phyloP scores from a whole-genome alignment of 2,888 invertebrate genomes.

The Epinotia demarniana region DNA sequence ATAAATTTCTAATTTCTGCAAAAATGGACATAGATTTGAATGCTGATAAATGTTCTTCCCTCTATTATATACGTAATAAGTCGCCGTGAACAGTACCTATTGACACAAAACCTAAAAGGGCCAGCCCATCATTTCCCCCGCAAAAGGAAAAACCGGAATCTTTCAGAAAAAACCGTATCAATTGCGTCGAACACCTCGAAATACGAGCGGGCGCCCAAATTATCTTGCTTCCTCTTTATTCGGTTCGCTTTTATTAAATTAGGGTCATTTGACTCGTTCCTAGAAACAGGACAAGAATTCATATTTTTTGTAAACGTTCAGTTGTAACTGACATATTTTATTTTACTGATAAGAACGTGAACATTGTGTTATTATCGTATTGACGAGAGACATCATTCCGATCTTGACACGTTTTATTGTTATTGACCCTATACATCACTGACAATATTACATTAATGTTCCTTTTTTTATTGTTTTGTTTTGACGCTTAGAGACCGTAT shows the following conservation, averaged over 20 bases:
- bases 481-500: too few relatives aligned
- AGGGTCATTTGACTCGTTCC: neutral
- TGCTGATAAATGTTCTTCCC: too few relatives aligned
- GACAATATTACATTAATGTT: too few relatives aligned
- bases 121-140: conserved; percentile 30
- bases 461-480: too few relatives aligned
- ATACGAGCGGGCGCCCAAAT: conserved; percentile 19
- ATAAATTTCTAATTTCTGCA: too few relatives aligned
- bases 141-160: conserved; percentile 20
- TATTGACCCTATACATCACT: too few relatives aligned
- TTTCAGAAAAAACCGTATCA: conserved; percentile 15
- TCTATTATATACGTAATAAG: neutral
- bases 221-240: conserved; percentile 35
- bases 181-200: conserved; percentile 24
- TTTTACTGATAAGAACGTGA: too few relatives aligned
- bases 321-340: too few relatives aligned
- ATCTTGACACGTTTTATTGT: too few relatives aligned
- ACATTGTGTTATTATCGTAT: too few relatives aligned
- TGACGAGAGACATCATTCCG: too few relatives aligned
- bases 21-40: too few relatives aligned
- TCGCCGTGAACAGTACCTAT: neutral
- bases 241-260: conserved; percentile 1
- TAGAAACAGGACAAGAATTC: neutral
- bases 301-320: neutral
- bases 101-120: conserved; percentile 26